Evolutionary conservation across 2,888 invertebrate genomes (phyloP), one percentile per base, ranked within the genome.

Genomic region (Aphidoletes aphidimyza): DNA sequence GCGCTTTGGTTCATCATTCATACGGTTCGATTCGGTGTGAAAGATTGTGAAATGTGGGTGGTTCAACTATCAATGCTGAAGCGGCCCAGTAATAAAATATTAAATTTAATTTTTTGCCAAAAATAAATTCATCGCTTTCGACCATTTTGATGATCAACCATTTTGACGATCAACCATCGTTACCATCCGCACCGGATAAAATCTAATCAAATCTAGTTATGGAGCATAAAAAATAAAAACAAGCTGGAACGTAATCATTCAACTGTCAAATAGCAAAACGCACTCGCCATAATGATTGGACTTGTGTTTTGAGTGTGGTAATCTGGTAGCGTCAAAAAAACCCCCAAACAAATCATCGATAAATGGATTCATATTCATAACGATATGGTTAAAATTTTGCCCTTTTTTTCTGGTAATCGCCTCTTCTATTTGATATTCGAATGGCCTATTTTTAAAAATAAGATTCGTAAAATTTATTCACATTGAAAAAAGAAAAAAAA

Each of bases 321-420:
- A n/a, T n/a, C n/a, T n/a, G n/a, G n/a, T 22, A 2, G 5, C 1
- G 54, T 22, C 11, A 54, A 54, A 54, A 54, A 69, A 69, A 30
- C 3, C 14, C 69, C 69, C 69, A 69, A 69, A 69, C 69, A 69
- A 69, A 69, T 69, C 69, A 69, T 69, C 14, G 8, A 69, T 69
- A 69, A 69, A 69, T 69, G 69, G 69, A 54, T 54, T 47, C 19
- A 47, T 54, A 69, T 69, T 30, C 69, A 69, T 69, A 34, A 69
- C 69, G 69, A 69, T 69, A 69, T 69, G 69, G 69, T 69, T 69
- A 30, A 54, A 69, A 69, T 69, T 54, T 22, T 34, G 9, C 34
- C 30, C 17, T 14, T 42, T 42, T 42, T 42, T n/a, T n/a, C 54
- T 0, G 6, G 14, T 30, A 69, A 30, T 69, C 11, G 69, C 69